These are phyloP conservation scores for Aphelenchoides fujianensis DNA, from an alignment of 1,140 invertebrate genomes.

Conservation along the genomic window DNA sequence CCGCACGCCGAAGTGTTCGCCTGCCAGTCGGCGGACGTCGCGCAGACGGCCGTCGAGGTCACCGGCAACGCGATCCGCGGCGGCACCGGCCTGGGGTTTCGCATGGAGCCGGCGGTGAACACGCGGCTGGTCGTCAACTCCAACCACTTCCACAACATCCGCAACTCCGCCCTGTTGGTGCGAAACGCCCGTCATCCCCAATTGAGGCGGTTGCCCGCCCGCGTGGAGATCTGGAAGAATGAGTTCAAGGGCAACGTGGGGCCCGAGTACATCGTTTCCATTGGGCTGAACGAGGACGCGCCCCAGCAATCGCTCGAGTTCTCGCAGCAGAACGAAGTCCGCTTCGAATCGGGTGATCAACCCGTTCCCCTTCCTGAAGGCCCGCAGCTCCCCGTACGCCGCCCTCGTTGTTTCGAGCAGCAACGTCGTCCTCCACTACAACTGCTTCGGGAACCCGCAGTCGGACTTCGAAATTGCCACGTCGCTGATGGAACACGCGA, in stretches of 20 bases:
- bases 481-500: constrained; percentile 87
- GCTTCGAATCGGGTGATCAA: constrained; percentile 82
- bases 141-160: constrained; percentile 81
- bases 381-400: constrained; percentile 67
- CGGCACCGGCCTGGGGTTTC: constrained; percentile 50
- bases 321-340: constrained; percentile 78
- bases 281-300: constrained; percentile 62
- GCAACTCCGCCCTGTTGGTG: constrained; percentile 65
- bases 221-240: constrained; percentile 63
- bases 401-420: constrained; percentile 77
- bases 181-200: constrained; percentile 63
- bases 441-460: constrained; percentile 84
- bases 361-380: constrained; percentile 75
- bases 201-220: constrained; percentile 65
- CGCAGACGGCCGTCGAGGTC: constrained; percentile 44
- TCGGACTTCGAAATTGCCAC: constrained; percentile 89
- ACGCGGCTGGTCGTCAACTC: constrained; percentile 73
- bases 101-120: constrained; percentile 79
- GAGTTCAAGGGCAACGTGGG: constrained; percentile 59
- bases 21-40: constrained; percentile 37
- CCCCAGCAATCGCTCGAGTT: constrained; percentile 69
- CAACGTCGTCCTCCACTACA: constrained; percentile 83
- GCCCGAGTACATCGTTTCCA: constrained; percentile 57
- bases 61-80: constrained; percentile 42
- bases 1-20: constrained; percentile 56